Evolutionary conservation across 2,888 invertebrate genomes (phyloP).

Genomic region (Eueremaeus valkanovi): DNA sequence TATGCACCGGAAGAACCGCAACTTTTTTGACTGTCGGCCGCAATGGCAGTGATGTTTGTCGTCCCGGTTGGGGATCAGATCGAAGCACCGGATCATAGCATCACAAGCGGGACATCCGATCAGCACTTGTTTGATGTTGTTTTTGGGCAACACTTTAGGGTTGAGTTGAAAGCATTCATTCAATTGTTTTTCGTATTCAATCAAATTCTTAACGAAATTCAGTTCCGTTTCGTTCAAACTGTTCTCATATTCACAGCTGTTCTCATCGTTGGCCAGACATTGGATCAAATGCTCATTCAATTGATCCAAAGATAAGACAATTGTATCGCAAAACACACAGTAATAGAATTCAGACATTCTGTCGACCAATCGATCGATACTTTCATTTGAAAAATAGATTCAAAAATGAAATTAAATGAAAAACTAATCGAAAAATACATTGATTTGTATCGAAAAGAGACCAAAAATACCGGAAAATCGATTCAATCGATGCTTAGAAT

Average conservation of each 20-base stretch:
- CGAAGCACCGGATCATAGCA: not conserved
- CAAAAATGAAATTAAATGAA: too few species aligned
- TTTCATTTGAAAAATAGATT: too few species aligned
- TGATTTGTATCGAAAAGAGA: too few species aligned
- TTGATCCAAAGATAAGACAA: not conserved
- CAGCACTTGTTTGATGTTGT: not conserved
- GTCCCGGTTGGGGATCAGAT: not conserved
- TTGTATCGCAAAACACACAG: slow-evolving; percentile 17
- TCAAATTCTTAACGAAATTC: not conserved
- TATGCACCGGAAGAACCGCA: not conserved
- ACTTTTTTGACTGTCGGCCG: too few species aligned
- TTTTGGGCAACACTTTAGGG: not conserved
- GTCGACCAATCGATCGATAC: too few species aligned
- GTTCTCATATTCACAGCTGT: not conserved
- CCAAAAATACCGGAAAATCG: too few species aligned
- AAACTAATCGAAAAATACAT: too few species aligned
- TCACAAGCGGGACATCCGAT: slow-evolving; percentile 10
- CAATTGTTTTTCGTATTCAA: not conserved
- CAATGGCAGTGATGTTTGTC: not conserved
- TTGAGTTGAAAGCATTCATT: not conserved
- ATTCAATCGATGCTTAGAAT: too few species aligned
- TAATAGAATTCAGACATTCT: not conserved
- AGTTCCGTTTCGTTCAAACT: not conserved
- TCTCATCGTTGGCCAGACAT: slow-evolving; percentile 3
- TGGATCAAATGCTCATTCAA: not conserved